phyloP scores from a whole-genome alignment of 2,888 invertebrate genomes.

The Clostera curtula region DNA sequence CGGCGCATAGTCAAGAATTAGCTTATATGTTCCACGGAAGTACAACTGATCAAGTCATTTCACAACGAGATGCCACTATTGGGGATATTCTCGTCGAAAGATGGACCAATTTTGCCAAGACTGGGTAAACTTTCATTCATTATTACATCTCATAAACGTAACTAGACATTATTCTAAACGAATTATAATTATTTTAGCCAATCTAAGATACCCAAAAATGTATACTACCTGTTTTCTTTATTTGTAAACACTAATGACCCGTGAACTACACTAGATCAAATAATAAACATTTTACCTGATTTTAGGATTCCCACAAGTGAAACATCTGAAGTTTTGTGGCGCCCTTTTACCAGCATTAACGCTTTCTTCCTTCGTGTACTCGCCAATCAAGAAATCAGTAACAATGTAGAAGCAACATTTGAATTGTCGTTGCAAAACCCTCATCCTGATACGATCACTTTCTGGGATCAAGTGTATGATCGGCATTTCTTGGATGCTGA shows the following conservation, averaged over 20 bases:
- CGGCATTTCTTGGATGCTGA: constrained; percentile 47
- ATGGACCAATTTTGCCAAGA: constrained; percentile 61
- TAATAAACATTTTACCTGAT: constrained; percentile 2
- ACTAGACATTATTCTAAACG: too few species aligned
- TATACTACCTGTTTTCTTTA: too few species aligned
- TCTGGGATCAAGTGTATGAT: constrained; percentile 51
- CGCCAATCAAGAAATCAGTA: constrained; percentile 30
- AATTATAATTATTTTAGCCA: constrained; percentile 1
- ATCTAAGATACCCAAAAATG: too few species aligned
- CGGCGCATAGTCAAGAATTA: constrained; percentile 57
- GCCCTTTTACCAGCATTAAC: constrained; percentile 30
- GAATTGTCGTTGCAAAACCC: constrained; percentile 40
- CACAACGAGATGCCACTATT: constrained; percentile 33
- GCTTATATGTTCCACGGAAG: constrained; percentile 44
- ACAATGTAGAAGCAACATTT: constrained; percentile 19
- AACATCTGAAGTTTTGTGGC: constrained; percentile 38
- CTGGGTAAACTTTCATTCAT: constrained; percentile 53
- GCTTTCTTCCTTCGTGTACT: constrained; percentile 36
- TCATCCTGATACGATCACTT: constrained; percentile 29
- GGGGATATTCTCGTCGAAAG: constrained; percentile 49
- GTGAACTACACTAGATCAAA: too few species aligned
- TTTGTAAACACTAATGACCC: too few species aligned
- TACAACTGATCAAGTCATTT: constrained; percentile 11
- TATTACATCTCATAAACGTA: too few species aligned
- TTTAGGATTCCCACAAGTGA: constrained; percentile 45